A percentile compares a stretch with the other conserved stretches of the same genome.
Conservation (phyloP, 1,140 invertebrate genomes). For the Platyscapa corneri region DNA sequence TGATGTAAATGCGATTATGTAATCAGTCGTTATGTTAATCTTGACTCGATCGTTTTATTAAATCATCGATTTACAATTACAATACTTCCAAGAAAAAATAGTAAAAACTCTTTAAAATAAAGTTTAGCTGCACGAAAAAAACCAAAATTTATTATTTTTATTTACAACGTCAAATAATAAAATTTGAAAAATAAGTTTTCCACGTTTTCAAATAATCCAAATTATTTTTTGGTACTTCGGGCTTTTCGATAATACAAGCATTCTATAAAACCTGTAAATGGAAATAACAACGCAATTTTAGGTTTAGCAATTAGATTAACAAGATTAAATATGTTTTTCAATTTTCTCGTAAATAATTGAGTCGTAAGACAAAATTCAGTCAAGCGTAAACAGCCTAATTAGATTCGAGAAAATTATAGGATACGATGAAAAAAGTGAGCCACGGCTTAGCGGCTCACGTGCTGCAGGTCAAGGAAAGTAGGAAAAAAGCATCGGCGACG, state of each 20-base stretch:
- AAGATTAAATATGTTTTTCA: not conserved
- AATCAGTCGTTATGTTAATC: too few relatives aligned
- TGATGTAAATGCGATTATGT: too few relatives aligned
- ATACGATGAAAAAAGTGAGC: slow-evolving; percentile 33
- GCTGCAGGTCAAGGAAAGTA: not conserved
- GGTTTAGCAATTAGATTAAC: not conserved
- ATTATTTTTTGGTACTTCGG: too few relatives aligned
- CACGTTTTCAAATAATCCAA: too few relatives aligned
- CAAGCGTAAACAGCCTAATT: not conserved
- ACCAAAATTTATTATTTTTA: too few relatives aligned
- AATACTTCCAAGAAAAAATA: too few relatives aligned
- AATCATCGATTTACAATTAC: too few relatives aligned
- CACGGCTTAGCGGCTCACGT: not conserved
- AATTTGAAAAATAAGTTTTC: too few relatives aligned
- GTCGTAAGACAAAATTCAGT: not conserved
- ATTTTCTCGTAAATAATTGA: slow-evolving; percentile 9
- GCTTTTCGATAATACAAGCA: not conserved
- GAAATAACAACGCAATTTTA: not conserved
- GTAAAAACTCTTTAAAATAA: too few relatives aligned
- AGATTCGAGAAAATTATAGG: not conserved
- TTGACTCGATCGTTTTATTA: too few relatives aligned
- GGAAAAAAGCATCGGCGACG: slow-evolving; percentile 3
- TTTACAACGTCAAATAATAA: too few relatives aligned
- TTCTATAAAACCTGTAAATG: not conserved
- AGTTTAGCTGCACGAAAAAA: too few relatives aligned